Base-by-base conservation (phyloP, 2,888 invertebrate species). In the Drosophila monieri region DNA sequence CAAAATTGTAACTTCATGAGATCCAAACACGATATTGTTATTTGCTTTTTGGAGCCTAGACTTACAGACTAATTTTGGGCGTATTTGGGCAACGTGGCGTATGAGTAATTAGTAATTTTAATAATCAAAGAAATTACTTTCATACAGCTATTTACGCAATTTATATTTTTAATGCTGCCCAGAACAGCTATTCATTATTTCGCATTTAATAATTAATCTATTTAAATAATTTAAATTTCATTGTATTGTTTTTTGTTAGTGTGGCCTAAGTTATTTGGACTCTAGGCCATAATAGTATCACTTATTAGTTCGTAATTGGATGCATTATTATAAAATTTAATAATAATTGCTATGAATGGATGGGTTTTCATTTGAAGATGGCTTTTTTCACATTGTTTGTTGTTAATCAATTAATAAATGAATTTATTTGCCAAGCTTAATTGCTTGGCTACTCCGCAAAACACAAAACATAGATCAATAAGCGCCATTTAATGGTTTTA, bases 301-400 rank as follows among this genome's bases (percentile, higher is more conserved):
- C 68, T 86, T 68, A 80, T 84, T 86, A 84, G 80, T 71, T 73
- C 84, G 73, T 84, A 86, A 86, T 84, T 86, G 78, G 66, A 60
- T 60, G 47, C 47, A 48, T 48, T 61, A 60, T 60, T 41, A 32
- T 60, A 47, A 21, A n/a, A 60, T 67, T 58, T 51, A 32, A 58
- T 57, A 58, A 58, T 46, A 53, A 65, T 66, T 52, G 30, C n/a
- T 53, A 39, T 25, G 27, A 52, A 46, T 44, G 21, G 35, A 37
- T 65, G 52, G 18, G 53, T 15, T 37, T 27, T 49, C 48, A 47
- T 46, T 39, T 51, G 43, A 44, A 44, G 47, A 6, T 46, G 46
- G 9, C 6, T 23, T 47, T n/a, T 35, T 27, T 27, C 27, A 9
- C 27, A 21, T 27, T 12, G 27, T 48, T 44, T 46, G 47, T 48